phyloP scores from a whole-genome alignment of 2,113 vertebrate species.

The Charina bottae region DNA sequence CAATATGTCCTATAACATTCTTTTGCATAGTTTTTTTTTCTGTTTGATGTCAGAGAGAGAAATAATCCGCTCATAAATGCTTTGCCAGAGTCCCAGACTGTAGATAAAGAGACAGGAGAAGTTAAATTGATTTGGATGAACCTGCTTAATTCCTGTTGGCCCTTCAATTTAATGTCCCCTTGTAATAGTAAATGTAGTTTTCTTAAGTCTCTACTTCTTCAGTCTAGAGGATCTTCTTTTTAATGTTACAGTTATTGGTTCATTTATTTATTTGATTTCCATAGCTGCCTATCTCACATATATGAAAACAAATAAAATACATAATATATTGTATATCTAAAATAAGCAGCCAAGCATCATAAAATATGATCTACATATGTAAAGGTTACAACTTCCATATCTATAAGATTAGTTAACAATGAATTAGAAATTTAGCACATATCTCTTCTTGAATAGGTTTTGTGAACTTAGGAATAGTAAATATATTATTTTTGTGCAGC shows the following conservation, averaged over 20 bases:
- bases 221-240: neutral
- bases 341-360: neutral
- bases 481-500: neutral
- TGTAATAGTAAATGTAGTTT: neutral
- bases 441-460: neutral
- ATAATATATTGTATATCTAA: neutral
- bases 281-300: neutral
- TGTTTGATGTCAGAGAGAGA: neutral
- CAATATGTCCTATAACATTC: neutral
- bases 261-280: neutral
- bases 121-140: conserved; percentile 1
- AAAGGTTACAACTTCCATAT: neutral
- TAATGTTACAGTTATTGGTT: neutral
- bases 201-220: neutral
- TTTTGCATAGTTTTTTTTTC: neutral
- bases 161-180: neutral
- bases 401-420: neutral
- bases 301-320: neutral
- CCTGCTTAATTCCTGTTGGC: neutral
- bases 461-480: neutral
- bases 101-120: neutral
- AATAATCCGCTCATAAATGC: neutral
- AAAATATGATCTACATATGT: neutral
- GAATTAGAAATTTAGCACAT: neutral
- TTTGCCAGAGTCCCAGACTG: neutral